Conservation (phyloP, 2,113 vertebrate species). For the Macrotus californicus region DNA sequence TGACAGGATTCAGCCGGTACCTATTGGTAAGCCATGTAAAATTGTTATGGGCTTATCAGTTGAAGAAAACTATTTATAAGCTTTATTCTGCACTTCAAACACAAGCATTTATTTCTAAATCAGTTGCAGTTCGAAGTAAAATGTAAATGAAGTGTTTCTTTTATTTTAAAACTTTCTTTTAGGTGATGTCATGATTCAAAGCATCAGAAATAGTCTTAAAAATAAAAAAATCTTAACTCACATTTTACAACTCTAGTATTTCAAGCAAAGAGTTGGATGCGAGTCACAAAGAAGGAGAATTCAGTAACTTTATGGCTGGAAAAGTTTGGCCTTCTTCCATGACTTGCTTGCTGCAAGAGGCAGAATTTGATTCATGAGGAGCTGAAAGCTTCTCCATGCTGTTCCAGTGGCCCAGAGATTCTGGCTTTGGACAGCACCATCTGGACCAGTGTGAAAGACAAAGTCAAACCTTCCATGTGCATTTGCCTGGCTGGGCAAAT, state of each 20-base stretch:
- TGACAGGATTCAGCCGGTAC: not conserved
- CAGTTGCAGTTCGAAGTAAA: slow-evolving; percentile 30
- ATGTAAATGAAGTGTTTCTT: slow-evolving; percentile 13
- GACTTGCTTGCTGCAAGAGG: slow-evolving; percentile 41
- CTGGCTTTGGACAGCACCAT: slow-evolving; percentile 48
- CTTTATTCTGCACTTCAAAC: not conserved
- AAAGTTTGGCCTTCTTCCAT: slow-evolving; percentile 45
- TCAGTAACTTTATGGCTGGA: slow-evolving; percentile 47
- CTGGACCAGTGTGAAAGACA: slow-evolving; percentile 39
- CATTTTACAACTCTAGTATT: slow-evolving; percentile 55
- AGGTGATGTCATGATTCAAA: slow-evolving; percentile 48
- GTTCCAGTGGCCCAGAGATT: slow-evolving; percentile 33
- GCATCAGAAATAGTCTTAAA: slow-evolving; percentile 31
- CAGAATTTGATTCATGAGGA: slow-evolving; percentile 44
- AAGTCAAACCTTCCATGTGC: not conserved
- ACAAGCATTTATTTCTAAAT: slow-evolving; percentile 33
- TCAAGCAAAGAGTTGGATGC: slow-evolving; percentile 45
- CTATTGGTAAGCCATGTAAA: not conserved
- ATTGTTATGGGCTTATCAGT: not conserved
- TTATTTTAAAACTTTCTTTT: slow-evolving; percentile 48
- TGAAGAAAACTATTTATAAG: slow-evolving; percentile 33
- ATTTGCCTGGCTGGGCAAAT: not conserved
- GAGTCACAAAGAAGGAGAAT: slow-evolving; percentile 14
- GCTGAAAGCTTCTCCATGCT: slow-evolving; percentile 30
- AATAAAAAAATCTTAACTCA: not conserved